Percentiles rank a stretch among this genome's conserved stretches.
These are phyloP conservation scores for Leptinotarsa undecemlineata DNA, from an alignment of 1,140 invertebrate genomes.

Conservation along the genomic window DNA sequence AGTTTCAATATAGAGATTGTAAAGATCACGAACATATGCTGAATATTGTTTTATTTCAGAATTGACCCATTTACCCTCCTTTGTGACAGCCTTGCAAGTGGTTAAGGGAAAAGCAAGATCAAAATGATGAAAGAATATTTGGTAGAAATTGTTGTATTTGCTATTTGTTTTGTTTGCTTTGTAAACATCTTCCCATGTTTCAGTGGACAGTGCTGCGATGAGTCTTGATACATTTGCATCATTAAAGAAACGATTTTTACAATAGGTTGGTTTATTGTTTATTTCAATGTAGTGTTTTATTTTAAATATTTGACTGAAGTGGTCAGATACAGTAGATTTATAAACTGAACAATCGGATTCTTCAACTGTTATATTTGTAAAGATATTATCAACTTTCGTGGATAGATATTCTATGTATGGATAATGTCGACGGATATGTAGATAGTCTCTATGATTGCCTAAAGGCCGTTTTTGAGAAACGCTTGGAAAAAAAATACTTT, in stretches of 20 bases:
- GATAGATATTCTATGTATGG: too few relatives aligned
- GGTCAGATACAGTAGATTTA: not conserved
- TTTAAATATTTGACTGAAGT: slow-evolving; percentile 2
- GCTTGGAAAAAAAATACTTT: too few relatives aligned
- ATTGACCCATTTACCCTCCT: too few relatives aligned
- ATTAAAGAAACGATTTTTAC: too few relatives aligned
- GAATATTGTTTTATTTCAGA: slow-evolving; percentile 13
- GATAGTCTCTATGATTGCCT: too few relatives aligned
- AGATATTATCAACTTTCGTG: not conserved
- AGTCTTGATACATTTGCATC: too few relatives aligned
- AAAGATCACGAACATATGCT: slow-evolving; percentile 6
- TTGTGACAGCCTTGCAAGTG: not conserved
- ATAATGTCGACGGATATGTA: too few relatives aligned
- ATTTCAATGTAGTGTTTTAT: not conserved
- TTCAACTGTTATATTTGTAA: not conserved
- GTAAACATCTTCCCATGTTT: slow-evolving; percentile 10
- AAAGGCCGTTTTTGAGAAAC: too few relatives aligned
- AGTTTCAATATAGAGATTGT: slow-evolving; percentile 12
- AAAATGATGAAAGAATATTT: slow-evolving; percentile 7
- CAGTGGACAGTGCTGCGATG: slow-evolving; percentile 8
- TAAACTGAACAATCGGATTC: not conserved
- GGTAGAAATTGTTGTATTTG: not conserved
- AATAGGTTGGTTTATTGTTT: not conserved
- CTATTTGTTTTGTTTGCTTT: not conserved
- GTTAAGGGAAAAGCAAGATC: not conserved